Base-by-base conservation (phyloP, 2,888 invertebrate species). In the Acanthoscelides obtectus region DNA sequence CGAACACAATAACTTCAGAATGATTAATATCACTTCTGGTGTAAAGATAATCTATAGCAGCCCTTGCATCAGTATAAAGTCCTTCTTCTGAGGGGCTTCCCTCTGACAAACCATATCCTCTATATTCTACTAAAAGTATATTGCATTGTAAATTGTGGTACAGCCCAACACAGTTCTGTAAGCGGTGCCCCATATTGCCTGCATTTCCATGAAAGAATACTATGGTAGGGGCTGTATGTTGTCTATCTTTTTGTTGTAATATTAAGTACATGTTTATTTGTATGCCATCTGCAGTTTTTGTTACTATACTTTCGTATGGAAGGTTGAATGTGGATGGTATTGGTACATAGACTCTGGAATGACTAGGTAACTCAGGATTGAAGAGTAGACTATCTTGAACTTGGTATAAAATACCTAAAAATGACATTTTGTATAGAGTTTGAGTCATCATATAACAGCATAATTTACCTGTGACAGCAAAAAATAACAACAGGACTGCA, bases 121-220 rank as follows among this genome's bases (percentile, higher is more conserved):
- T 89, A 82, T 98, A 98, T 83, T 98, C 98, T n/a, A 98, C 90
- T 89, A 97, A 90, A 68, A 98, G 86, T 76, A 98, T 89, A 84
- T 98, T 98, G 77, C 94, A 94, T 77, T 92, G 91, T 70, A 96
- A 87, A 81, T 92, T 90, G 79, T 93, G 90, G 84, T 93, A 96
- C 72, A 98, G 88, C 3, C 94, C 95, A 77, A 92, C 91, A n/a
- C 93, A 93, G 87, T 97, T 97, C 80, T 93, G 91, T 79, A 77
- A 71, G 66, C 75, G 71, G 70, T 98, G 97, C 0, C 98, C 98
- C 90, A 98, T 95, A 84, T 98, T 98, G 19, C 98, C 98, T 70
- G 98, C 98, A 89, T 98, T 98, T 5, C 98, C 98, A 87, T 98
- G 98, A 76, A 98, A 92, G 86, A 94, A 97, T 69, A 98, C 86